These are phyloP conservation scores for Cerceris rybyensis DNA, from an alignment of 2,888 invertebrate species.

Conservation along the genomic window DNA sequence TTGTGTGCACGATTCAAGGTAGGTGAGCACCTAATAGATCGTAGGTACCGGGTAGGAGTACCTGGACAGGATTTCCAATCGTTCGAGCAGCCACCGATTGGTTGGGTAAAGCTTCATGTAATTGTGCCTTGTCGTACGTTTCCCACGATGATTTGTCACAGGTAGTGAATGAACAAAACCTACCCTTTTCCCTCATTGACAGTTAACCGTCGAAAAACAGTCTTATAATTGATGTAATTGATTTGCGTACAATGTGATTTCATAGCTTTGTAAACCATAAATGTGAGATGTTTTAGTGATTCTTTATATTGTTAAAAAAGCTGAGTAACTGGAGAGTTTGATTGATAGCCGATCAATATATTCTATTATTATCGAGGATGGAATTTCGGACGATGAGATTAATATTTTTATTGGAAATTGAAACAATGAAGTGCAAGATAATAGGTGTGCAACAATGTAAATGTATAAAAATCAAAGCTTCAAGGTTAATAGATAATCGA, in stretches of 20 bases:
- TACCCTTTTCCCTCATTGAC: neutral
- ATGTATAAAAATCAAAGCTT: too few species aligned
- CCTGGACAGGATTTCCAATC: slow-evolving; percentile 48
- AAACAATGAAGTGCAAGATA: too few species aligned
- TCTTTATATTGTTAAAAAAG: too few species aligned
- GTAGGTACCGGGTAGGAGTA: slow-evolving; percentile 42
- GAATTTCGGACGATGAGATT: too few species aligned
- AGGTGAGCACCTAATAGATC: slow-evolving; percentile 60
- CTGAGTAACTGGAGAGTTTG: too few species aligned
- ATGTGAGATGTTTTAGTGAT: too few species aligned
- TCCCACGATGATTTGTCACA: slow-evolving; percentile 27
- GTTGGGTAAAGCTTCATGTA: slow-evolving; percentile 39
- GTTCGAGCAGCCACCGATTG: slow-evolving; percentile 14
- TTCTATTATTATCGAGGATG: too few species aligned
- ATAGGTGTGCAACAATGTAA: too few species aligned
- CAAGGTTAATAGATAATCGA: too few species aligned
- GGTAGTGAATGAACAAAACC: slow-evolving; percentile 4
- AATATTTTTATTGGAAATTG: too few species aligned
- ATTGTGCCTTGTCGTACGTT: slow-evolving; percentile 36
- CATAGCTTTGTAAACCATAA: too few species aligned
- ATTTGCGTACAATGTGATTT: neutral
- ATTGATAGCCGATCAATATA: too few species aligned
- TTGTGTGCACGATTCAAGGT: slow-evolving; percentile 51
- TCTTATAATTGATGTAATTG: neutral
- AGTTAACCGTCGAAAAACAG: neutral